These are phyloP conservation scores for Tympanuchus pallidicinctus DNA, from an alignment of 2,113 vertebrate species.

Conservation along the genomic window DNA sequence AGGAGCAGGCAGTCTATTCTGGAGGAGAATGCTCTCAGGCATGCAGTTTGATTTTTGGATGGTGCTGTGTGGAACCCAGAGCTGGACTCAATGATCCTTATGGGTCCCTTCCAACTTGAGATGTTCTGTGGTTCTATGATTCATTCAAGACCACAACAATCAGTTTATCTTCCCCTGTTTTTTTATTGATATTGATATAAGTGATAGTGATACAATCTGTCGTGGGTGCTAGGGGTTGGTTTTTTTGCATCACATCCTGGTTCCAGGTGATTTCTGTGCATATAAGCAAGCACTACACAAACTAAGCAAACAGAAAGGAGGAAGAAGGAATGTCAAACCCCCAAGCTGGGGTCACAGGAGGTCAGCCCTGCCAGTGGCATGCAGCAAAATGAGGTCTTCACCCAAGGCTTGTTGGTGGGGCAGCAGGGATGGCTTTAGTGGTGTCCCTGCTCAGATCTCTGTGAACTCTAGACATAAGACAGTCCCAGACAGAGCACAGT, in stretches of 20 bases:
- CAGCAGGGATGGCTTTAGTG: not conserved
- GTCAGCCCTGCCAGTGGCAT: not conserved
- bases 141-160: no score
- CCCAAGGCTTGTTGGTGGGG: not conserved
- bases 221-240: not conserved
- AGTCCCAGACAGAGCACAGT: not conserved
- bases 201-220: not conserved
- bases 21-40: no score
- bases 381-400: not conserved
- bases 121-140: no score
- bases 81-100: no score
- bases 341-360: fast-evolving
- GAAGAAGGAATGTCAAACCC: not conserved
- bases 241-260: not conserved
- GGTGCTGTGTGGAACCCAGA: no score
- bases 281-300: not conserved
- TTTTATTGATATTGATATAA: not conserved
- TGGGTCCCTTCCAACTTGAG: no score
- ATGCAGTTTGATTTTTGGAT: no score
- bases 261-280: not conserved
- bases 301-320: not conserved
- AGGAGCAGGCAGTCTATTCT: not conserved
- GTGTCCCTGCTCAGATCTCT: not conserved
- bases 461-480: not conserved
- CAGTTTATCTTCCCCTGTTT: not conserved